A percentile compares a stretch with the other conserved stretches of the same genome.
phyloP scores from a whole-genome alignment of 2,113 vertebrate genomes.

The Saguinus imperator region DNA sequence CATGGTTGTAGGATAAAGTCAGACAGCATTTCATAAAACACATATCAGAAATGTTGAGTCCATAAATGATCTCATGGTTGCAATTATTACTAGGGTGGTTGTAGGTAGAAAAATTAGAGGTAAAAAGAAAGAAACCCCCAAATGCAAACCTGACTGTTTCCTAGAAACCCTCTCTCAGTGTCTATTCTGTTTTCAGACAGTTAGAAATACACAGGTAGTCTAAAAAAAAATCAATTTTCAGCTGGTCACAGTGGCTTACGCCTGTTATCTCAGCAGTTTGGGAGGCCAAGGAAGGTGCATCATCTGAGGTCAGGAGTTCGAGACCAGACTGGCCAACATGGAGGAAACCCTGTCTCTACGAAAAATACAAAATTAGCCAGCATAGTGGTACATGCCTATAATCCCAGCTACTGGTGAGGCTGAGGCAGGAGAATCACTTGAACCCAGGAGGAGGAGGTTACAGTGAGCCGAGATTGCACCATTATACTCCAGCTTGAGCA shows the following conservation, averaged over 20 bases:
- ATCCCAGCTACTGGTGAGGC: too few relatives aligned
- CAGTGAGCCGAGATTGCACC: too few relatives aligned
- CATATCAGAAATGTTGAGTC: neutral
- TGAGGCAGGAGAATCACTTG: too few relatives aligned
- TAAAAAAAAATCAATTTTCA: neutral
- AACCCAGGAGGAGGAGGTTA: too few relatives aligned
- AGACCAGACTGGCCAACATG: too few relatives aligned
- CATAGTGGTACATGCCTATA: too few relatives aligned
- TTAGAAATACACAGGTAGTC: neutral
- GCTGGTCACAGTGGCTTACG: rapidly evolving
- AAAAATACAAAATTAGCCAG: too few relatives aligned
- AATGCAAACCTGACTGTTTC: neutral
- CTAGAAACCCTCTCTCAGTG: neutral
- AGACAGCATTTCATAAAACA: neutral
- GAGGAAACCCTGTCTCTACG: too few relatives aligned
- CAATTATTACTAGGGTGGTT: neutral
- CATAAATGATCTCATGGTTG: neutral
- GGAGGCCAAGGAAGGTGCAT: too few relatives aligned
- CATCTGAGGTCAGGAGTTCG: too few relatives aligned
- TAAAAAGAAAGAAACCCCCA: neutral
- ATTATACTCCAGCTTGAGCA: too few relatives aligned
- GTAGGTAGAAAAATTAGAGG: neutral
- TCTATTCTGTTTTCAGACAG: neutral
- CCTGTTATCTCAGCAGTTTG: too few relatives aligned
- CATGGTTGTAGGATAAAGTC: neutral